A percentile compares a stretch with the other conserved stretches of the same genome.
These are phyloP conservation scores for Drosophila sproati DNA, from an alignment of 1,140 invertebrate species.

Conservation along the genomic window DNA sequence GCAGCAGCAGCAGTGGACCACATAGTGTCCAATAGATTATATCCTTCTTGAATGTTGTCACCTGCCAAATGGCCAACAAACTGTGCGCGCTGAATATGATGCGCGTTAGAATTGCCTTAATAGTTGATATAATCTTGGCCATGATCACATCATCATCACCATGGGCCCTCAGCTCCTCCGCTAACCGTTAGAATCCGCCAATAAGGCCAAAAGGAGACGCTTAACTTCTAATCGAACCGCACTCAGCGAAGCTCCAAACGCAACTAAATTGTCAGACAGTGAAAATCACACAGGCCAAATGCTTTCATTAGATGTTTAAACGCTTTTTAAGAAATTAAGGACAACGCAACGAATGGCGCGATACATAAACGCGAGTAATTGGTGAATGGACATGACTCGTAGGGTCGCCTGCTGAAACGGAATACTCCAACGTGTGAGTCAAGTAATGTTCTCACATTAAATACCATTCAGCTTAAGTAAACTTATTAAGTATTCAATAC, in stretches of 20 bases:
- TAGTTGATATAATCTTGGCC: constrained; percentile 90
- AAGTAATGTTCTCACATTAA: not conserved
- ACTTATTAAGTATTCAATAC: not conserved
- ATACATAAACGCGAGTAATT: constrained; percentile 65
- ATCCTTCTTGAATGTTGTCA: constrained; percentile 90
- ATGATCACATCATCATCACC: constrained; percentile 84
- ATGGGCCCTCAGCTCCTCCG: not conserved
- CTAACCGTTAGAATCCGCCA: not conserved
- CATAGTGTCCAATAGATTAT: constrained; percentile 91
- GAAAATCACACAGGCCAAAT: constrained; percentile 61
- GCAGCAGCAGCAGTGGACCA: constrained; percentile 89
- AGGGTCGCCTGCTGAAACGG: constrained; percentile 10
- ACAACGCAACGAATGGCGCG: constrained; percentile 67
- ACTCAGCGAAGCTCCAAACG: constrained; percentile 68
- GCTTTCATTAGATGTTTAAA: constrained; percentile 82
- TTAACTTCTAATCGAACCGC: constrained; percentile 59
- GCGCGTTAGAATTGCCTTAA: constrained; percentile 92
- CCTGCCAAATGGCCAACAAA: constrained; percentile 92
- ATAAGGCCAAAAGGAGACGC: constrained; percentile 10
- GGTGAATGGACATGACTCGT: constrained; percentile 64
- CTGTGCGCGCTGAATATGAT: constrained; percentile 92
- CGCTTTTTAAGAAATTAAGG: constrained; percentile 82
- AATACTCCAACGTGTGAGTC: constrained; percentile 8
- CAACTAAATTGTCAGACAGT: constrained; percentile 69
- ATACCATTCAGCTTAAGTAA: not conserved